A percentile compares a stretch with the other conserved stretches of the same genome.
Evolutionary conservation across 2,113 vertebrate species (phyloP).

Genomic region (Callipepla squamata): DNA sequence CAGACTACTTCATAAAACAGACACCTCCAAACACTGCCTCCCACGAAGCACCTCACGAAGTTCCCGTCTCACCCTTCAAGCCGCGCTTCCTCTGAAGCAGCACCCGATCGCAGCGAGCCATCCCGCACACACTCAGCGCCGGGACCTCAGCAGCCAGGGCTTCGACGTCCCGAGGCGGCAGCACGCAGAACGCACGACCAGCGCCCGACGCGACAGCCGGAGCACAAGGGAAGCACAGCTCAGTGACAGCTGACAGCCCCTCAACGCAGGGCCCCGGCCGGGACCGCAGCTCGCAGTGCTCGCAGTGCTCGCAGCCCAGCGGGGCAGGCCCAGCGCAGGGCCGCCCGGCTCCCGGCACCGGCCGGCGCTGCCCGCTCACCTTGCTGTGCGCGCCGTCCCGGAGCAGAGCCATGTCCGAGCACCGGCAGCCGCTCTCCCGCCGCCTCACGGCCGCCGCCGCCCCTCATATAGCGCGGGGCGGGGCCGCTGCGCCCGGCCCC

Average conservation of each 20-base stretch:
- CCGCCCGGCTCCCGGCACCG: not conserved
- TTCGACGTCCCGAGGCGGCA: not conserved
- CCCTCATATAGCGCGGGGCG: too few species aligned
- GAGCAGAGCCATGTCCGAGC: too few species aligned
- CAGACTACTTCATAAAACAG: not conserved
- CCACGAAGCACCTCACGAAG: not conserved
- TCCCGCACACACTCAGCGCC: not conserved
- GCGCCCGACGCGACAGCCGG: accelerated
- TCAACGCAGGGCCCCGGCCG: not conserved
- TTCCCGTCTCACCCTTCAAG: not conserved
- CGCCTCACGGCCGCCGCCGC: too few species aligned
- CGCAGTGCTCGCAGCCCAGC: not conserved
- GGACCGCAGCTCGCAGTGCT: not conserved
- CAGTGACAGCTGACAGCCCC: not conserved
- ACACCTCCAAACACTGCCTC: not conserved
- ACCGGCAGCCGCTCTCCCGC: too few species aligned
- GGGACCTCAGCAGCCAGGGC: not conserved
- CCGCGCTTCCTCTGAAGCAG: not conserved
- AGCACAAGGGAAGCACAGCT: not conserved
- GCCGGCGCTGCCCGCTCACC: too few species aligned
- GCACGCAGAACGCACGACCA: not conserved
- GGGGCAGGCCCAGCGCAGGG: not conserved
- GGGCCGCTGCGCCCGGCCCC: too few species aligned
- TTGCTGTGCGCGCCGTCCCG: too few species aligned
- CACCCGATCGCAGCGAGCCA: not conserved